phyloP scores from a whole-genome alignment of 2,113 vertebrate genomes.

The Pangasianodon gigas region DNA sequence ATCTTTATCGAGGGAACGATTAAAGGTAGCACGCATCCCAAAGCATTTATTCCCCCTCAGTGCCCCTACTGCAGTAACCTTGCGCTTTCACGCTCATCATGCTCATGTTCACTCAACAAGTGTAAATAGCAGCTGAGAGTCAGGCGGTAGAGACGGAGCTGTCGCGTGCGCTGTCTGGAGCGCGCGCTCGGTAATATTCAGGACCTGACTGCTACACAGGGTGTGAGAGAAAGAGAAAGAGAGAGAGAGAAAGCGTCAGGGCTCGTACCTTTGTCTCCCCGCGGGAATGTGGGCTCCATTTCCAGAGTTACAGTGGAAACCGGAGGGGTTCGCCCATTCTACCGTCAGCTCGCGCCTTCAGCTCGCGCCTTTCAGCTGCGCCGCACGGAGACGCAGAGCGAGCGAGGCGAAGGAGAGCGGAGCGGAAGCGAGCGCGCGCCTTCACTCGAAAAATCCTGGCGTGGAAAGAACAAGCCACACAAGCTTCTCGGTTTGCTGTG shows the following conservation, averaged over 20 bases:
- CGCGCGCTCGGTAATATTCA: not conserved
- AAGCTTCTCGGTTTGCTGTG: not conserved
- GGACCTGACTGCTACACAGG: too few relatives aligned
- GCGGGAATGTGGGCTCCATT: conserved; percentile 64
- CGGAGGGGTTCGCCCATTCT: conserved; percentile 70
- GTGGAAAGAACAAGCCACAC: not conserved
- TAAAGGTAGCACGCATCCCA: not conserved
- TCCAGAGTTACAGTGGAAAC: conserved; percentile 62
- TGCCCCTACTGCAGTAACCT: conserved; percentile 46
- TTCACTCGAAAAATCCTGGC: not conserved
- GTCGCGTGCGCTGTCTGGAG: conserved; percentile 21
- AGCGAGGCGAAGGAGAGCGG: not conserved
- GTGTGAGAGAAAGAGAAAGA: not conserved
- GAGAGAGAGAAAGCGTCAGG: conserved; percentile 1
- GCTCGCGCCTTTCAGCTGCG: conserved; percentile 43
- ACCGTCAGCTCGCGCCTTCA: conserved; percentile 51
- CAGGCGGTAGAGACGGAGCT: conserved; percentile 21
- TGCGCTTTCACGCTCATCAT: conserved; percentile 5
- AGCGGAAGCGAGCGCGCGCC: not conserved
- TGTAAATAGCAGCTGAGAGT: conserved; percentile 49
- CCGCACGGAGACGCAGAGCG: conserved; percentile 49
- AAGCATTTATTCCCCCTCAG: not conserved
- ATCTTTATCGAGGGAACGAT: not conserved
- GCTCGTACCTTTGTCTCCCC: conserved; percentile 68
- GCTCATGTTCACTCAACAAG: conserved; percentile 61